Conservation (phyloP, 2,113 vertebrate species). For the Xenus cinereus region DNA sequence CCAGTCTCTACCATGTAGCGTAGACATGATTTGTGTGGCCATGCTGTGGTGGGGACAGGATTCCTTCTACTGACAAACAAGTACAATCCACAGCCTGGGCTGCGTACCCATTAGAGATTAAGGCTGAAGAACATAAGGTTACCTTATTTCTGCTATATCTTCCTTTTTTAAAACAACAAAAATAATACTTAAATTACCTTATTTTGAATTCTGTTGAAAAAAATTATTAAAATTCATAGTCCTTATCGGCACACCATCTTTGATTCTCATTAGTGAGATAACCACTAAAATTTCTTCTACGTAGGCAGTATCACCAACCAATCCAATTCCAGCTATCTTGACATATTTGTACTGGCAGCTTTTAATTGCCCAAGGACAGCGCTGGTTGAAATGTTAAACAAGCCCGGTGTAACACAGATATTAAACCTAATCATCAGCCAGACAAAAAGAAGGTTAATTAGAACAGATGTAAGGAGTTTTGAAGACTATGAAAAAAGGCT, state of each 20-base stretch:
- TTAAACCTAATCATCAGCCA: conserved; percentile 15
- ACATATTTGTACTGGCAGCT: background rate
- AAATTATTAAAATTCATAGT: background rate
- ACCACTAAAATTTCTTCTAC: background rate
- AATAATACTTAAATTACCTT: background rate
- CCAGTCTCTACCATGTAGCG: background rate
- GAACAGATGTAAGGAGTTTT: conserved; percentile 40
- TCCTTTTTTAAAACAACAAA: background rate
- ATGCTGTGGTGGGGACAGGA: background rate
- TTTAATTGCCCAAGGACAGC: conserved; percentile 13
- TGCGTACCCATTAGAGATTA: background rate
- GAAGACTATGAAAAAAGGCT: background rate
- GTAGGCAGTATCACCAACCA: background rate
- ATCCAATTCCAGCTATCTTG: background rate
- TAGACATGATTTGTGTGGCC: background rate
- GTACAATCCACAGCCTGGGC: background rate
- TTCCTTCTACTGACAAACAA: background rate
- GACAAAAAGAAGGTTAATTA: conserved; percentile 49
- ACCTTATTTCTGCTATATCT: background rate
- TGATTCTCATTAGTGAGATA: background rate
- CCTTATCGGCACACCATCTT: background rate
- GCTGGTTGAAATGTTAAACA: conserved; percentile 5
- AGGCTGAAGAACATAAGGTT: background rate
- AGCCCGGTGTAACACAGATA: background rate
- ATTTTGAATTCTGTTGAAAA: background rate